Base-by-base conservation (phyloP, 2,797 vertebrate species). In the Staurois parvus region DNA sequence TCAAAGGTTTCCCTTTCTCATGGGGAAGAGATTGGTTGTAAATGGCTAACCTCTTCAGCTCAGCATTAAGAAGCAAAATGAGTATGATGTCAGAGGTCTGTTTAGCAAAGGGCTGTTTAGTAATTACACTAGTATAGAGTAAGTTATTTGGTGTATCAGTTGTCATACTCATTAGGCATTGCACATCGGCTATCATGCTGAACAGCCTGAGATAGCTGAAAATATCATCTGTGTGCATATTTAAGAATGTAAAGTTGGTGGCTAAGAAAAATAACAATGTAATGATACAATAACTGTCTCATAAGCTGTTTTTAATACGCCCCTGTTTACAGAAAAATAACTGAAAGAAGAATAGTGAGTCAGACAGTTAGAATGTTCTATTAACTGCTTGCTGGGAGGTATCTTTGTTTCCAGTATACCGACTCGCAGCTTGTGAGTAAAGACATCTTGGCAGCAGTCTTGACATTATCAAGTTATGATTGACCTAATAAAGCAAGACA, bases 361-460 rank as follows among this genome's bases (percentile, higher is more conserved):
- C 79, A 86, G 67, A 24, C 28, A 62, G 59, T 73, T 17, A 86
- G 68, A 72, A 67, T 82, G 29, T 82, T 78, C 48, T 83, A 66
- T 72, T 52, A 68, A 82, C 72, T 83, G 30, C 79, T 83, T 74
- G 48, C 73, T 83, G 74, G 79, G 68, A 82, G 79, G 67, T 82
- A 77, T 77, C 21, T 62, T 72, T 76, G 26, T 77, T 67, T 72
- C 29, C 34, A 26, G 28, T 80, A 80, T 80, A 72, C 42, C 79
- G 72, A 52, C 5, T 10, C 2, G 24, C 42, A 48, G 12, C 24
- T 37, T 52, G 45, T 52, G 68, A 69, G 78, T 34, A 66, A 72
- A 72, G 13, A 28, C 15, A 79, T 72, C 28, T 79, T 85, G 76
- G 84, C 84, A 85, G 37, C 34, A 78, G 21, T 68, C 62, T 72